Conservation (phyloP, 2,113 vertebrate genomes). For the Rostratula benghalensis region DNA sequence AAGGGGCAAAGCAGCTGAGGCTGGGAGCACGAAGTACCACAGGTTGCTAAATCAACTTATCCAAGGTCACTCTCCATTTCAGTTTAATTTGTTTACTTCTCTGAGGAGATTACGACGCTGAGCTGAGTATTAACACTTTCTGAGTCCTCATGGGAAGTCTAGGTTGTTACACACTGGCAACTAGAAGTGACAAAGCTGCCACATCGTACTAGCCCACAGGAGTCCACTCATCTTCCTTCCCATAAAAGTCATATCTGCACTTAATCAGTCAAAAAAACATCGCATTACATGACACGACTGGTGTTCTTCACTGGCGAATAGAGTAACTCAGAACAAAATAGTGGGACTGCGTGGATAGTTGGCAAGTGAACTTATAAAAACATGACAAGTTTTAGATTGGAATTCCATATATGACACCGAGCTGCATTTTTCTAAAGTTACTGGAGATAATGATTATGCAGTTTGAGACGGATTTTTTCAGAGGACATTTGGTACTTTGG, state of each 20-base stretch:
- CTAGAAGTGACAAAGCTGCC: constrained; percentile 15
- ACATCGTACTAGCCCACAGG: not conserved
- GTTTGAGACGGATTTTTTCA: not conserved
- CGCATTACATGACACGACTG: accelerated
- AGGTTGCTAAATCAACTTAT: not conserved
- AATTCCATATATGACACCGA: not conserved
- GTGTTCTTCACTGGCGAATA: accelerated
- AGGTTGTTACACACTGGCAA: not conserved
- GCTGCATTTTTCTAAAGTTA: not conserved
- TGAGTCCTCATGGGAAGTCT: not conserved
- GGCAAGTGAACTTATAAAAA: not conserved
- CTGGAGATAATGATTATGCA: not conserved
- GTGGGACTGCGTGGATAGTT: not conserved
- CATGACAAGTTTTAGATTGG: not conserved
- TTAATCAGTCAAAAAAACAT: not conserved
- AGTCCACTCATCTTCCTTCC: not conserved
- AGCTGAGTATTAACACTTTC: constrained; percentile 25
- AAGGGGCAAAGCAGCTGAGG: not conserved
- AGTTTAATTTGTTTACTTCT: constrained; percentile 49
- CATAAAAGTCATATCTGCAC: accelerated
- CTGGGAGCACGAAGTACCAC: not conserved
- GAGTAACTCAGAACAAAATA: not conserved
- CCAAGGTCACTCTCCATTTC: constrained; percentile 20
- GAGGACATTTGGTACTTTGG: not conserved
- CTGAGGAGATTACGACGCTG: not conserved